These are phyloP conservation scores for Drosophila fulvimacula DNA, from an alignment of 2,888 invertebrate genomes.

Conservation along the genomic window DNA sequence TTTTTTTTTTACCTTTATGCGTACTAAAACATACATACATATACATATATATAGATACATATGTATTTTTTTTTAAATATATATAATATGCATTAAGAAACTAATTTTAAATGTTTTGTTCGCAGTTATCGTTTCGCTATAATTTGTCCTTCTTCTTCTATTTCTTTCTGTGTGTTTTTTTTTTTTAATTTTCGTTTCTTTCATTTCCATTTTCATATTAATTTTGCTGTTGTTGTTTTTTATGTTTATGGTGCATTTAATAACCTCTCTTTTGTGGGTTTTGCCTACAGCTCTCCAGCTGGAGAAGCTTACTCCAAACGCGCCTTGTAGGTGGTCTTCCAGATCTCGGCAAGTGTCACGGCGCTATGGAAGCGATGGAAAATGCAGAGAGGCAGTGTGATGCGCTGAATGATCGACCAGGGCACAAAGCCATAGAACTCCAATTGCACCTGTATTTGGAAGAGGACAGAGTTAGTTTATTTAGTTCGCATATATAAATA, in stretches of 20 bases:
- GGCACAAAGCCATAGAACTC: conserved; percentile 96
- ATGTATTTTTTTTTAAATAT: conserved; percentile 12
- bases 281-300: conserved; percentile 11
- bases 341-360: conserved; percentile 96
- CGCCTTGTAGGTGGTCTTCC: conserved; percentile 98
- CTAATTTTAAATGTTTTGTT: conserved; percentile 65
- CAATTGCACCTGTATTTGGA: conserved; percentile 88
- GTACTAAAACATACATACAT: conserved; percentile 57
- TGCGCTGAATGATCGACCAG: conserved; percentile 96
- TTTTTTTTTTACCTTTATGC: conserved; percentile 48
- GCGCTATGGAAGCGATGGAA: conserved; percentile 98
- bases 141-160: conserved; percentile 18
- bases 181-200: not conserved
- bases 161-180: not conserved
- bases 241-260: conserved; percentile 62
- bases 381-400: conserved; percentile 96
- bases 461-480: not conserved
- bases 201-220: conserved; percentile 2
- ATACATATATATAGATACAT: conserved; percentile 33
- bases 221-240: conserved; percentile 36
- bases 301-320: conserved; percentile 90
- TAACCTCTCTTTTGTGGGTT: conserved; percentile 37
- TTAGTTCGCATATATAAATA: not conserved
- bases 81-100: conserved; percentile 72
- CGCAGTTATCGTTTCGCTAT: conserved; percentile 44